A percentile compares a stretch with the other conserved stretches of the same genome.
Conservation (phyloP, 2,797 vertebrate species). For the Prunella strophiata region DNA sequence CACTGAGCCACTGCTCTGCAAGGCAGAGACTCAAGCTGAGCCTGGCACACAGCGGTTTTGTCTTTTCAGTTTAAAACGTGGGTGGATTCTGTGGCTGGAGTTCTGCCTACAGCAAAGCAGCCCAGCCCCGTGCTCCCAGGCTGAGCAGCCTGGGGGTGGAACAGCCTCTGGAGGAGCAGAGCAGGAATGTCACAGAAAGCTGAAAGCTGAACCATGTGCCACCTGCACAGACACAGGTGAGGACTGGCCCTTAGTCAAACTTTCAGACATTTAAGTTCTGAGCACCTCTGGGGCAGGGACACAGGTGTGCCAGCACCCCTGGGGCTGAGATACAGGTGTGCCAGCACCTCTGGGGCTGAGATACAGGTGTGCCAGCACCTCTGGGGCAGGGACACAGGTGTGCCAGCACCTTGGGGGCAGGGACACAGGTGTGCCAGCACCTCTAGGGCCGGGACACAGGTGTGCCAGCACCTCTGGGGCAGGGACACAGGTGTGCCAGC, state of each 20-base stretch:
- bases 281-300: neutral
- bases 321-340: too few species aligned
- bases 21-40: neutral
- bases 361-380: too few species aligned
- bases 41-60: neutral
- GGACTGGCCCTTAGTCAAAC: neutral
- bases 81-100: neutral
- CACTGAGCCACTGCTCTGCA: neutral
- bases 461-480: too few species aligned
- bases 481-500: too few species aligned
- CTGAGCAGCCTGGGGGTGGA: neutral
- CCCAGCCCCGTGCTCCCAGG: accelerated
- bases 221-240: neutral
- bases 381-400: too few species aligned
- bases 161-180: neutral
- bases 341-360: too few species aligned
- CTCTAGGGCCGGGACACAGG: too few species aligned
- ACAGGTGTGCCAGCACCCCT: too few species aligned
- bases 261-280: neutral
- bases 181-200: neutral
- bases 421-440: too few species aligned
- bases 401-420: too few species aligned
- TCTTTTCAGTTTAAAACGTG: neutral
- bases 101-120: neutral
- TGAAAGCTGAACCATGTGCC: neutral